Evolutionary conservation across 2,888 invertebrate genomes (phyloP).

Genomic region (Scaptodrosophila latifasciaeformis): DNA sequence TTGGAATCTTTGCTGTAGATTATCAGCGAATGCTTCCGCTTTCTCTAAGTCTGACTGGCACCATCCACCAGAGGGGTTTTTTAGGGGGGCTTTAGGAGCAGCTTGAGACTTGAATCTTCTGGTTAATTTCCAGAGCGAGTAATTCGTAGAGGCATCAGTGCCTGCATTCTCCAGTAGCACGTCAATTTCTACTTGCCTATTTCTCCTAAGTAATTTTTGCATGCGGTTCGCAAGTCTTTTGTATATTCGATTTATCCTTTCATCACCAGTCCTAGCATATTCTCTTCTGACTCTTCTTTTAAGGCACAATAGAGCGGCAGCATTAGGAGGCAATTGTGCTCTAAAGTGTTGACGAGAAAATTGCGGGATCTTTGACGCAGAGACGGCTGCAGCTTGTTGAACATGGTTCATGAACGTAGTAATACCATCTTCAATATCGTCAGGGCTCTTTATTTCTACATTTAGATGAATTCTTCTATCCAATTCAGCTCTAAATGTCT

Average conservation of each 20-base stretch:
- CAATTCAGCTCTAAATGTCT: not conserved
- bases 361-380: too few species aligned
- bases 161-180: not conserved
- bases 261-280: not conserved
- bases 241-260: not conserved
- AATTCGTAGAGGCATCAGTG: constrained; percentile 5
- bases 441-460: constrained; percentile 3
- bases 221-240: too few species aligned
- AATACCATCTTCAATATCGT: constrained; percentile 13
- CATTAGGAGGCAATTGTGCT: too few species aligned
- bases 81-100: not conserved
- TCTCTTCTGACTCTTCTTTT: not conserved
- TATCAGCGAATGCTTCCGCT: too few species aligned
- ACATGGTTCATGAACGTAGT: too few species aligned
- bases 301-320: too few species aligned
- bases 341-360: too few species aligned
- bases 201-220: too few species aligned
- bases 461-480: constrained; percentile 7
- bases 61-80: not conserved
- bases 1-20: too few species aligned
- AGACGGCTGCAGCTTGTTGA: too few species aligned
- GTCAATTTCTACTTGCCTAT: too few species aligned
- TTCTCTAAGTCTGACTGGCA: too few species aligned
- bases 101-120: not conserved
- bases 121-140: not conserved